Base-by-base conservation (phyloP, 2,797 vertebrate species). In the Pelodytes ibericus region DNA sequence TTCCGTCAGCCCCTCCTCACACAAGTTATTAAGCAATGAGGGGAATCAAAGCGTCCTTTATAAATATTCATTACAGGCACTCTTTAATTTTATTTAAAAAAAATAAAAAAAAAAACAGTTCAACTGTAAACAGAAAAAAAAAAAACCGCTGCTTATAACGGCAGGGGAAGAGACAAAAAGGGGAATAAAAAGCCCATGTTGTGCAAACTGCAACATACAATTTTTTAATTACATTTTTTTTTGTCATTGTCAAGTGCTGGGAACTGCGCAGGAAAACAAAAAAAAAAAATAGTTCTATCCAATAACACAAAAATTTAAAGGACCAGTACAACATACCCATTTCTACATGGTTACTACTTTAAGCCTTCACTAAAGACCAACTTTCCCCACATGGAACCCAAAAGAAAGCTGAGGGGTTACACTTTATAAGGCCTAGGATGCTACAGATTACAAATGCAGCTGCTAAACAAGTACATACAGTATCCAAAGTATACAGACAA, bases 21-120 rank as follows among this genome's bases (percentile, higher is more conserved):
- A 24, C 20, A 67, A 66, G 36, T 39, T 60, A 66, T 56, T 60
- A 36, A 59, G 56, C 57, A 53, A 41, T 53, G 49, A 62, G 58
- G 44, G 57, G 41, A 75, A 61, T 75, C 63, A 68, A 36, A 69
- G 65, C 41, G 24, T 53, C 51, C 57, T 11, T 36, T 62, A 75
- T 75, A 53, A 61, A 68, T 75, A 69, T 75, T 69, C 73, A 68
- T 75, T 27, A 61, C 18, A 16, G 13, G 65, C 57, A 51, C 57
- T 61, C 73, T 68, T n/a, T 75, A 75, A 75, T 75, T 68, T 75
- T 69, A 68, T 68, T n/a, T n/a, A n/a, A n/a, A n/a, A n/a, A n/a
- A n/a, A n/a, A n/a, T n/a, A n/a, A n/a, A n/a, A n/a, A n/a, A n/a
- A n/a, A 68, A 75, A 69, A 47, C 64, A 44, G 36, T 69, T 75